Evolutionary conservation across 2,797 vertebrate species (phyloP), one percentile per base, ranked within the genome.

Genomic region (Sebastes diaconus): DNA sequence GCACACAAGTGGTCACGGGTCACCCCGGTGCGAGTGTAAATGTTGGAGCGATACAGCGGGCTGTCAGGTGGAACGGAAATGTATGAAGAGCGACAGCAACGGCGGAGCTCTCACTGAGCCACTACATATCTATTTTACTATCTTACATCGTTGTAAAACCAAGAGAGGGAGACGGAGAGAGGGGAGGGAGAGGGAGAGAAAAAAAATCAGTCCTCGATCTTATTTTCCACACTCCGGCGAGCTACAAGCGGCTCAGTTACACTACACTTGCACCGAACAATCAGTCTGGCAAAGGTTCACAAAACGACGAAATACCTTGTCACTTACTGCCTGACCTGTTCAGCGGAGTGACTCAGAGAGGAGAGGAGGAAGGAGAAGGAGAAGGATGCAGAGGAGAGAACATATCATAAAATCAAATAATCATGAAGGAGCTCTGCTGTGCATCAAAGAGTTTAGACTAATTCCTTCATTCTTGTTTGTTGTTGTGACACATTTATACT

Each of bases 151-250:
- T 79, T 80, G 85, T 84, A 84, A 84, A 85, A 87, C 80, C 75
- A 69, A 61, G 52, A 61, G 52, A 46, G 68, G 20, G 72, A 64
- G 65, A 55, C 57, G 63, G 61, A 55, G 65, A n/a, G 20, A 39
- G 36, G 36, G 14, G 77, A 52, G 58, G 22, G 70, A 6, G 39
- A n/a, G 66, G 8, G 39, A 14, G 10, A 55, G 12, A 39, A 57
- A 73, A 73, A 90, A 87, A 90, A 91, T 88, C 87, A 84, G 83
- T 83, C 86, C 90, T 90, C 83, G 94, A 96, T 97, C 96, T 97
- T 97, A 97, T 97, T 97, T 96, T 96, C 96, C 95, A 96, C 96
- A 97, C 97, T 97, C 94, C 94, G 92, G 86, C 95, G 95, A 95
- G 94, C 96, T 95, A 96, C 96, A 96, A 96, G 96, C 96, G 91